A percentile compares a stretch with the other conserved stretches of the same genome.
Evolutionary conservation across 2,113 vertebrate species (phyloP).

Genomic region (Trogon melanurus): DNA sequence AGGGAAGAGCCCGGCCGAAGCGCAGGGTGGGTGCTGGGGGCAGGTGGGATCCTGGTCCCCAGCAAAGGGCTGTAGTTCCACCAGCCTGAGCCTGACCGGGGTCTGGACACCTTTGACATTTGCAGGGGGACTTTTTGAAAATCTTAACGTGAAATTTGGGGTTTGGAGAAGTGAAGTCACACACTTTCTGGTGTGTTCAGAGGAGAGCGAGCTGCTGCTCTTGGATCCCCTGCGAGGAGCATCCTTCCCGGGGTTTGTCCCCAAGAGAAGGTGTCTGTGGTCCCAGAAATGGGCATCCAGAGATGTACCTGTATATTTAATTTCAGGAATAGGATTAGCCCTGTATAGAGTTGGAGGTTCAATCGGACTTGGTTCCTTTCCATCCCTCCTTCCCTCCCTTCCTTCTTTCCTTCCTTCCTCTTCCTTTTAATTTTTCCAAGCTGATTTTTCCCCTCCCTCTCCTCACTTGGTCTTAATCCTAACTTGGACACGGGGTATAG

Average conservation of each 20-base stretch:
- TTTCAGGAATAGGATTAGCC: not conserved
- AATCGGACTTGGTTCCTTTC: not conserved
- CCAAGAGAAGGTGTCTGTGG: not conserved
- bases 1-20: not conserved
- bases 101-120: not conserved
- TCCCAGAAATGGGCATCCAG: not conserved
- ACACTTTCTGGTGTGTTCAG: fast-evolving
- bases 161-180: not conserved
- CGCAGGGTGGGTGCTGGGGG: fast-evolving
- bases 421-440: not conserved
- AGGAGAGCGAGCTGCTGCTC: not conserved
- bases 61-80: not conserved
- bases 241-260: not conserved
- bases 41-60: not conserved
- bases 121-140: not conserved
- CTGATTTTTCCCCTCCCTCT: not conserved
- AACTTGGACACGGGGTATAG: not conserved
- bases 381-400: not conserved
- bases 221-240: not conserved
- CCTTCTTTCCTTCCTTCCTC: not conserved
- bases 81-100: not conserved
- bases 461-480: not conserved
- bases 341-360: not conserved
- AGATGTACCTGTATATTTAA: not conserved
- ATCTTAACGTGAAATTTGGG: not conserved